Percentiles rank a stretch among this genome's conserved stretches.
These are phyloP conservation scores for Proisotoma minuta DNA, from an alignment of 2,888 invertebrate genomes.

Conservation along the genomic window DNA sequence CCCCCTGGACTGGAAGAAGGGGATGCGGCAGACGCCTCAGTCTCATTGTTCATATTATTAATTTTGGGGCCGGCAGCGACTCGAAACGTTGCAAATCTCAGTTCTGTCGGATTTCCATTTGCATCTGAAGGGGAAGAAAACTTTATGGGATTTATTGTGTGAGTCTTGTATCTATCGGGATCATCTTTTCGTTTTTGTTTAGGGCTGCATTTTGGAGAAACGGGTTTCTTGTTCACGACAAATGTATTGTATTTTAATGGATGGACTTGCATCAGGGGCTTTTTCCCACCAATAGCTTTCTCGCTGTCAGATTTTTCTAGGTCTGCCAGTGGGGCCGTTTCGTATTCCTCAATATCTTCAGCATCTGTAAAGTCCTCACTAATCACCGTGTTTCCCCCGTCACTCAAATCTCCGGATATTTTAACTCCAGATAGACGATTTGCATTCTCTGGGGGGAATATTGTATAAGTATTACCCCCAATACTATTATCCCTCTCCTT, in stretches of 20 bases:
- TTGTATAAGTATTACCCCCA: constrained; percentile 37
- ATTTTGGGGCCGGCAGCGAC: constrained; percentile 34
- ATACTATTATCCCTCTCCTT: constrained; percentile 25
- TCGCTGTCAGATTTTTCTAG: constrained; percentile 21
- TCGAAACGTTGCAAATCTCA: constrained; percentile 36
- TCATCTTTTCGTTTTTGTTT: constrained; percentile 62
- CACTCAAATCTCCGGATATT: constrained; percentile 34
- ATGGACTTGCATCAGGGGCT: constrained; percentile 39
- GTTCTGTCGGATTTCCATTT: constrained; percentile 41
- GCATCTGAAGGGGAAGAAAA: constrained; percentile 19
- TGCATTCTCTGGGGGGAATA: constrained; percentile 34
- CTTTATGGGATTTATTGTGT: constrained; percentile 53
- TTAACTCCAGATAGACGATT: constrained; percentile 24
- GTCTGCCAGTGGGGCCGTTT: constrained; percentile 34
- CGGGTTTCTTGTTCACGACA: constrained; percentile 23
- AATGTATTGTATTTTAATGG: constrained; percentile 33
- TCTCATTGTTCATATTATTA: constrained; percentile 15
- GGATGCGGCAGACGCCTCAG: constrained; percentile 23
- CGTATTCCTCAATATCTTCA: constrained; percentile 38
- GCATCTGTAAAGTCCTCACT: constrained; percentile 41
- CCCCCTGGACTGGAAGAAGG: constrained; percentile 32
- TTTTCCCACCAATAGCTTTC: constrained; percentile 16
- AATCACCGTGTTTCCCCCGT: constrained; percentile 36
- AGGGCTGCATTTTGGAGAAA: constrained; percentile 53
- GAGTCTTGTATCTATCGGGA: constrained; percentile 69